Base-by-base conservation (phyloP, 2,113 vertebrate genomes). In the Plecotus auritus region DNA sequence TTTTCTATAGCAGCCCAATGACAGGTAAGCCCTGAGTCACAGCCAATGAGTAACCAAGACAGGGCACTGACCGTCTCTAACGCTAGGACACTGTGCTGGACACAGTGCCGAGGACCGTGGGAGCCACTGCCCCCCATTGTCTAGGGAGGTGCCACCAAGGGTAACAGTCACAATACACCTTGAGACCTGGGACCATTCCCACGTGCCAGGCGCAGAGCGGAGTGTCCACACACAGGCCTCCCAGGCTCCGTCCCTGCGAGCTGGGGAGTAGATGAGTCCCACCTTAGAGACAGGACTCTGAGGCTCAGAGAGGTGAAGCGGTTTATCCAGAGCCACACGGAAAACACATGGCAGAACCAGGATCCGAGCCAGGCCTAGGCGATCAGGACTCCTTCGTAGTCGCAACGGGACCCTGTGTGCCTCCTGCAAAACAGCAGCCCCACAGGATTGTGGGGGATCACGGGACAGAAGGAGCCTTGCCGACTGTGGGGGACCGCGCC, bases 31-130 rank as follows among this genome's bases (percentile, higher is more conserved):
- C 37, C 82, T 0, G 12, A 78, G 49, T 64, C 22, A 11, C 1
- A 64, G 51, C 67, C 35, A 17, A 0, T 23, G 23, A 83, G n/a
- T 40, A 69, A 54, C 74, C 42, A 5, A 18, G 49, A 30, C 49
- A 59, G 49, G 22, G 83, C 16, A 14, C 59, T 23, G 30, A 4
- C 22, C 18, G 54, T 23, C 23, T 83, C 59, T 5, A 20, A 32
- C 1, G 3, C 26, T 4, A 9, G 32, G 69, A 22, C 51, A n/a
- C 7, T 30, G 23, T 1, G 0, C 13, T 1, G 5, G 20, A 67
- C 67, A 42, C 9, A 18, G 20, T 35, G 40, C 37, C 37, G 32
- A 88, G 77, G 81, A 12, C 18, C 3, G 5, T 2, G 9, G 32
- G 80, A 40, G 7, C 30, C 30, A 7, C 6, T 12, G 2, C 6